phyloP scores from a whole-genome alignment of 2,113 vertebrate genomes.

The Astur gentilis region DNA sequence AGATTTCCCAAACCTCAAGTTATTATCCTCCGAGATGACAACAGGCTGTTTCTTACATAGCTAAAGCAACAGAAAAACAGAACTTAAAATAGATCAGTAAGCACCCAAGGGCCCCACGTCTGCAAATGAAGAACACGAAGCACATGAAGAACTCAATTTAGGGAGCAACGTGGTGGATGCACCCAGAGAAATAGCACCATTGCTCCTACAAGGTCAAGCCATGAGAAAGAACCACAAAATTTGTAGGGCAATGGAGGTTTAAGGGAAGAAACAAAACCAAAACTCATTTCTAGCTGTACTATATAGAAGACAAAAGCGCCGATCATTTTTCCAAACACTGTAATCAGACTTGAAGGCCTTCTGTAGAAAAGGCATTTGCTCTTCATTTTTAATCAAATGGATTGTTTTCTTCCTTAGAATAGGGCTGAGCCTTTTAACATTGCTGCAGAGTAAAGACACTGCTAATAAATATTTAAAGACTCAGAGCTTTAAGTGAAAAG shows the following conservation, averaged over 20 bases:
- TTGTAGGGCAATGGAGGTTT: not conserved
- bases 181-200: not conserved
- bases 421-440: not conserved
- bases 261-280: not conserved
- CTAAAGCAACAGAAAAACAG: not conserved
- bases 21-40: not conserved
- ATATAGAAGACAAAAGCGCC: not conserved
- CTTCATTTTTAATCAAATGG: not conserved
- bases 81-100: not conserved
- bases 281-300: not conserved
- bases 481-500: conserved; percentile 11
- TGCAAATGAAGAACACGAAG: not conserved
- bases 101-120: not conserved
- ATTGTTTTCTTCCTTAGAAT: not conserved
- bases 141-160: not conserved
- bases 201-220: not conserved
- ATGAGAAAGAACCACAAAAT: not conserved
- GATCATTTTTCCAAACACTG: not conserved
- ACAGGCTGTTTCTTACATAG: not conserved
- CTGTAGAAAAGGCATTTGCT: not conserved
- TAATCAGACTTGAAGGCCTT: not conserved
- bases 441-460: not conserved
- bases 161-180: not conserved
- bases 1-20: not conserved
- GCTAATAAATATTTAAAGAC: conserved; percentile 42